These are phyloP conservation scores for Drosophila planitibia DNA, from an alignment of 2,888 invertebrate genomes.

Conservation along the genomic window DNA sequence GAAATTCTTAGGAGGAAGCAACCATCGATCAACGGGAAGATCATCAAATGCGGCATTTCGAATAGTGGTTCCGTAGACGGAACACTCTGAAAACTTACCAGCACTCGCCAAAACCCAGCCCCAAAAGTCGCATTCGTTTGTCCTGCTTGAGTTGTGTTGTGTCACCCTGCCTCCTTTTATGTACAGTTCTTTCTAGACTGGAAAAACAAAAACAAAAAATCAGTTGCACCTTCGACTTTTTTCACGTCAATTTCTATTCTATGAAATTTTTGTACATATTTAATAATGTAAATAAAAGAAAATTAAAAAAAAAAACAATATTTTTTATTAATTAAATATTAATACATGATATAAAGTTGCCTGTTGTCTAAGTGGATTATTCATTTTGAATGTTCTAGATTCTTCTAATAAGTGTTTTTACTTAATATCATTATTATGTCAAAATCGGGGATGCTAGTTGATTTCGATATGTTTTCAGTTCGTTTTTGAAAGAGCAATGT, in stretches of 20 bases:
- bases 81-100: slow-evolving; percentile 61
- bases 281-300: slow-evolving; percentile 83
- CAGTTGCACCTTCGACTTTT: slow-evolving; percentile 76
- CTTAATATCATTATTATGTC: background rate
- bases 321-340: background rate
- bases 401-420: background rate
- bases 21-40: slow-evolving; percentile 35
- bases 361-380: background rate
- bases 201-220: slow-evolving; percentile 51
- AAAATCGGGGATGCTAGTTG: background rate
- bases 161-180: slow-evolving; percentile 52
- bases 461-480: background rate
- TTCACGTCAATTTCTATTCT: slow-evolving; percentile 80
- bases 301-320: slow-evolving; percentile 56
- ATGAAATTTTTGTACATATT: slow-evolving; percentile 83
- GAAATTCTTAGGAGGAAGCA: slow-evolving; percentile 72
- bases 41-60: slow-evolving; percentile 39
- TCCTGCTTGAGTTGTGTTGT: slow-evolving; percentile 45
- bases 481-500: background rate
- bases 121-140: slow-evolving; percentile 36
- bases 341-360: background rate
- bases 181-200: slow-evolving; percentile 75
- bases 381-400: background rate
- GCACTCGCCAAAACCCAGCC: slow-evolving; percentile 17
- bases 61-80: slow-evolving; percentile 17